These are phyloP conservation scores for Leucophora obtusa DNA, from an alignment of 2,888 invertebrate genomes.

Conservation along the genomic window DNA sequence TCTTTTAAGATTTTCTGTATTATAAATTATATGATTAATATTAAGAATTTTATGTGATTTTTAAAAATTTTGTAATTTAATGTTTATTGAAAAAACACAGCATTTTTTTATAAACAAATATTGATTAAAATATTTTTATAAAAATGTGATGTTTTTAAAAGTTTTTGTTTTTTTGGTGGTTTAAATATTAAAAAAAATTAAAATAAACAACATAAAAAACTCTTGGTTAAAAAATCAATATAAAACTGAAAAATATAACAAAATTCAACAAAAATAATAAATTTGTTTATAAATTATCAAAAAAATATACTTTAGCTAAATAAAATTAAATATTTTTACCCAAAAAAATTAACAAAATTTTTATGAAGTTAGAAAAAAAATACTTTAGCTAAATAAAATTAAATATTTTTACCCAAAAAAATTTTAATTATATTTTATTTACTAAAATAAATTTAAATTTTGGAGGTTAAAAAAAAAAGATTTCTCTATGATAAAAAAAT, in stretches of 20 bases:
- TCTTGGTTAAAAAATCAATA: slow-evolving; percentile 48
- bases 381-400: too few species aligned
- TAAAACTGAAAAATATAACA: slow-evolving; percentile 61
- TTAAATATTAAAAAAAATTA: slow-evolving; percentile 67
- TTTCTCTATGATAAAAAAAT: slow-evolving; percentile 60
- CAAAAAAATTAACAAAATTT: slow-evolving; percentile 52
- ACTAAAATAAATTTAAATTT: slow-evolving; percentile 36
- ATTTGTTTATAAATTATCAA: background rate
- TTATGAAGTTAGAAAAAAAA: too few species aligned
- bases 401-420: slow-evolving; percentile 28
- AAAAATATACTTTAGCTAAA: slow-evolving; percentile 55
- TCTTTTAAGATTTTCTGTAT: slow-evolving; percentile 3
- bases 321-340: slow-evolving; percentile 38
- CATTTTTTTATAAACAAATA: slow-evolving; percentile 67
- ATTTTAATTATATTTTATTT: background rate
- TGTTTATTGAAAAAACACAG: slow-evolving; percentile 78
- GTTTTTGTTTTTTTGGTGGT: slow-evolving; percentile 57
- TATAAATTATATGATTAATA: slow-evolving; percentile 26
- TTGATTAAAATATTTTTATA: slow-evolving; percentile 63
- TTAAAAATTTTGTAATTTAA: slow-evolving; percentile 61
- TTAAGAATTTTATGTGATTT: slow-evolving; percentile 44
- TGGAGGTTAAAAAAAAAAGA: slow-evolving; percentile 48
- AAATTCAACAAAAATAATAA: slow-evolving; percentile 63
- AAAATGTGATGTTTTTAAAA: slow-evolving; percentile 67
- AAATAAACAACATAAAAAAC: slow-evolving; percentile 68